A percentile compares a stretch with the other conserved stretches of the same genome.
Conservation (phyloP, 2,888 invertebrate species). For the Uropetala carovei region DNA sequence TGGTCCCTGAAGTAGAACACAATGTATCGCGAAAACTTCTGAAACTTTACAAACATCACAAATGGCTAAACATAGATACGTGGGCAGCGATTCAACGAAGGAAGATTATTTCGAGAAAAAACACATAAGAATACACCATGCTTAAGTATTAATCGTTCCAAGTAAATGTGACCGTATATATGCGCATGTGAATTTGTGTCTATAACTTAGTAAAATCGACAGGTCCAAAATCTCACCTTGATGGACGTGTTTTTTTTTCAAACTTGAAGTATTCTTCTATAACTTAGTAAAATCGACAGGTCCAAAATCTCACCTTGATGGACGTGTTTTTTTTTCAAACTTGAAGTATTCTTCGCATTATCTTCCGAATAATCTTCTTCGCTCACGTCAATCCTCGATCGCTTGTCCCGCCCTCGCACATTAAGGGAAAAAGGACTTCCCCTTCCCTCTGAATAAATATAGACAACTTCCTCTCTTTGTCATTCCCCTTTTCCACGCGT, state of each 20-base stretch:
- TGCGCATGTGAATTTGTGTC: not conserved
- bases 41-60: too few relatives aligned
- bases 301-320: not conserved
- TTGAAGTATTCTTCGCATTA: not conserved
- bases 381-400: not conserved
- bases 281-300: not conserved
- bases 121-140: too few relatives aligned
- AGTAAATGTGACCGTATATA: not conserved
- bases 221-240: not conserved
- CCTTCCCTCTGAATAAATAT: not conserved
- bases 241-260: not conserved
- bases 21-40: too few relatives aligned
- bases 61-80: too few relatives aligned
- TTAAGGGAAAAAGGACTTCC: not conserved
- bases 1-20: too few relatives aligned
- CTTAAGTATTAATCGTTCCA: too few relatives aligned
- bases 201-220: not conserved
- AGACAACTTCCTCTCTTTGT: slow-evolving; percentile 9
- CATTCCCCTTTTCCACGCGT: not conserved
- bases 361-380: not conserved
- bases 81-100: too few relatives aligned
- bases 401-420: not conserved
- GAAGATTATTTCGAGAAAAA: too few relatives aligned
- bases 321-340: not conserved
- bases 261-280: not conserved